These are phyloP conservation scores for Pterocles gutturalis DNA, from an alignment of 2,113 vertebrate genomes.

Conservation along the genomic window DNA sequence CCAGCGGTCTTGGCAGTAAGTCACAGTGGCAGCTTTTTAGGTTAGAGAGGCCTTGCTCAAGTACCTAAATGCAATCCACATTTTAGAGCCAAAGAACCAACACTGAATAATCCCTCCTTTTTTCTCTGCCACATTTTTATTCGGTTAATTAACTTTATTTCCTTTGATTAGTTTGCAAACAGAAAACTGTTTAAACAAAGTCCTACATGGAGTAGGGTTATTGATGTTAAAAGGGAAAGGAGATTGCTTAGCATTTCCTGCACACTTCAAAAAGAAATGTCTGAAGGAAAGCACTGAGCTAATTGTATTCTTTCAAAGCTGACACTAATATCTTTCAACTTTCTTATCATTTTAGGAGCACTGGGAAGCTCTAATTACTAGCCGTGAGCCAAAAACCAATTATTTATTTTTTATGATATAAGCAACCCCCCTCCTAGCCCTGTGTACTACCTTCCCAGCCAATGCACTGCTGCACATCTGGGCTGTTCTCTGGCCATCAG, in stretches of 20 bases:
- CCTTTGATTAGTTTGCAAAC: slow-evolving; percentile 54
- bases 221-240: slow-evolving; percentile 31
- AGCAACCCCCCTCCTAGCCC: background rate
- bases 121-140: background rate
- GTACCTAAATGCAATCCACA: background rate
- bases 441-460: background rate
- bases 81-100: background rate
- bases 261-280: slow-evolving; percentile 31
- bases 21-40: background rate
- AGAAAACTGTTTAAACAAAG: slow-evolving; percentile 21
- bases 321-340: slow-evolving; percentile 9
- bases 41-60: background rate
- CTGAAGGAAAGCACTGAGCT: background rate
- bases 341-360: slow-evolving; percentile 18
- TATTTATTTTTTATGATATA: background rate
- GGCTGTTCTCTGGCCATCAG: background rate
- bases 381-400: background rate
- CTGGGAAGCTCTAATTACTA: slow-evolving; percentile 3
- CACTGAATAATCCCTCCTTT: background rate
- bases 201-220: background rate
- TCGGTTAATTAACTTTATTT: slow-evolving; percentile 53
- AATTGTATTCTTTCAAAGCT: slow-evolving; percentile 27
- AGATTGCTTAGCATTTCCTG: slow-evolving; percentile 41
- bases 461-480: rapidly evolving
- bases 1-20: background rate